phyloP scores from a whole-genome alignment of 2,113 vertebrate genomes.

The Mesocricetus auratus region DNA sequence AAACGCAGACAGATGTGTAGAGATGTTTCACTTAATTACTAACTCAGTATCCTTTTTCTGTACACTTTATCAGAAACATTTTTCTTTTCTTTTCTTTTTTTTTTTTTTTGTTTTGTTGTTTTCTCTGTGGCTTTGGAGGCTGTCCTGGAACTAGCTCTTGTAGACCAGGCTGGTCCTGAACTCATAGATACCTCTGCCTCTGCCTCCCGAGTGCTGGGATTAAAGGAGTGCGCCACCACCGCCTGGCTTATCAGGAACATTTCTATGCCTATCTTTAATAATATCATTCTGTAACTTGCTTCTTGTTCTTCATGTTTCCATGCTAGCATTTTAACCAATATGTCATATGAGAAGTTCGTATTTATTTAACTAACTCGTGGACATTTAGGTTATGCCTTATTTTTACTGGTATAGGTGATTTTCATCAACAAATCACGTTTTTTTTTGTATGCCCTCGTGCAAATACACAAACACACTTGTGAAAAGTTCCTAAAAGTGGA shows the following conservation, averaged over 20 bases:
- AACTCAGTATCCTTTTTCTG: background rate
- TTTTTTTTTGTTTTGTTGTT: too few species aligned
- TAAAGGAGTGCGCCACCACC: too few species aligned
- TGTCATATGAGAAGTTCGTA: background rate
- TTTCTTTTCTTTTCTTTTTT: too few species aligned
- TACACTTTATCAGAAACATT: background rate
- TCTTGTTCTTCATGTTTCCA: background rate
- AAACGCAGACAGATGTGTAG: background rate
- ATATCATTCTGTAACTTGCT: background rate
- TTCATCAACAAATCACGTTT: background rate
- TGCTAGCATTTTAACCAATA: background rate
- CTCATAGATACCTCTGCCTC: too few species aligned
- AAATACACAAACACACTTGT: background rate
- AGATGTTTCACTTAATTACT: background rate
- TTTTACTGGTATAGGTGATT: background rate
- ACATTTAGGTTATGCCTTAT: background rate
- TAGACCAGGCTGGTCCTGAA: too few species aligned
- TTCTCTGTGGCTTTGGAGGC: too few species aligned
- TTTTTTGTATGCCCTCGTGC: background rate
- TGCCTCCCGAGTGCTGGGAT: too few species aligned
- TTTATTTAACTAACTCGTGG: background rate
- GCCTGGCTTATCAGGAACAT: background rate
- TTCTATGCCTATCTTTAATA: background rate
- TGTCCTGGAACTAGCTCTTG: too few species aligned
- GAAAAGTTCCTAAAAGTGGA: conserved; percentile 20